Evolutionary conservation across 2,113 vertebrate genomes (phyloP).

Genomic region (Hiodon tergisus): DNA sequence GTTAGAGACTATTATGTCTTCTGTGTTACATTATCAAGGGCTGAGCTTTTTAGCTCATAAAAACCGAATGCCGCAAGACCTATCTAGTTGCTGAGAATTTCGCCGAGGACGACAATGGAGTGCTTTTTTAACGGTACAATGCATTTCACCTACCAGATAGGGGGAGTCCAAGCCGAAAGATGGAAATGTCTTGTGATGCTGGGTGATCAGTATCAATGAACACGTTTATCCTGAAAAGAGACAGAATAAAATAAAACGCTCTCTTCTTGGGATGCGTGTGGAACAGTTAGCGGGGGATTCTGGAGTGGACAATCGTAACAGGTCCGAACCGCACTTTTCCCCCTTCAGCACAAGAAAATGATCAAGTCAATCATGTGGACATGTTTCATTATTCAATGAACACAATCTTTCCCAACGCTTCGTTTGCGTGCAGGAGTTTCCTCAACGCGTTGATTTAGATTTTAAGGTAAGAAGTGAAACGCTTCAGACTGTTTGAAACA

Average conservation of each 20-base stretch:
- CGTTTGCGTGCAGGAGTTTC: slow-evolving; percentile 81
- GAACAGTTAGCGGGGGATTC: slow-evolving; percentile 72
- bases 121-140: slow-evolving; percentile 84
- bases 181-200: slow-evolving; percentile 78
- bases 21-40: slow-evolving; percentile 79
- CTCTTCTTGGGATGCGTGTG: slow-evolving; percentile 69
- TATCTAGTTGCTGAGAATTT: slow-evolving; percentile 82
- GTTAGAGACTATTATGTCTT: slow-evolving; percentile 76
- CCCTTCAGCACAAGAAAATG: slow-evolving; percentile 78
- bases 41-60: slow-evolving; percentile 78
- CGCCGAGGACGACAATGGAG: slow-evolving; percentile 87
- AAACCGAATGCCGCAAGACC: slow-evolving; percentile 93
- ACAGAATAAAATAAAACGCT: slow-evolving; percentile 68
- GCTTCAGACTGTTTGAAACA: slow-evolving; percentile 47
- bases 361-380: slow-evolving; percentile 94
- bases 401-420: slow-evolving; percentile 82
- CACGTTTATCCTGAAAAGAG: slow-evolving; percentile 71
- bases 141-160: slow-evolving; percentile 91
- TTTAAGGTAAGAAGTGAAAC: slow-evolving; percentile 83
- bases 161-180: slow-evolving; percentile 83
- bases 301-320: slow-evolving; percentile 79
- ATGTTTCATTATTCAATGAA: slow-evolving; percentile 92
- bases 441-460: slow-evolving; percentile 70
- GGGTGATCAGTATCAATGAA: slow-evolving; percentile 80
- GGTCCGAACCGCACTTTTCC: slow-evolving; percentile 82